phyloP scores from a whole-genome alignment of 2,113 vertebrate species.

The Nicator chloris region DNA sequence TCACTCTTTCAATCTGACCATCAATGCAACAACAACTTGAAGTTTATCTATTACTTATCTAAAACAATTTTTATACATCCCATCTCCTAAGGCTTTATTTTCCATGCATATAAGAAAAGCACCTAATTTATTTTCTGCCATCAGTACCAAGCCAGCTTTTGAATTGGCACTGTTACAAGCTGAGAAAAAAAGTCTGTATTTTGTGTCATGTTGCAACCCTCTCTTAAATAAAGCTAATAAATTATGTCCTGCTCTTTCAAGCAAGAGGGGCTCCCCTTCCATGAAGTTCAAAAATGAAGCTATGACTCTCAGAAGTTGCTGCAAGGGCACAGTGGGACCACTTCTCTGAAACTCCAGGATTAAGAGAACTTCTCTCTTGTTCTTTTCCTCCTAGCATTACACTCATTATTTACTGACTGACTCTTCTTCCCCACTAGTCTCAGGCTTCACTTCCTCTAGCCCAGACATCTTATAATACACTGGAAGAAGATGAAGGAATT shows the following conservation, averaged over 20 bases:
- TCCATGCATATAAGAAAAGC: background rate
- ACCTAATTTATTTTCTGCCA: background rate
- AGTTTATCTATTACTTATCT: background rate
- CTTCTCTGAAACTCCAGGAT: background rate
- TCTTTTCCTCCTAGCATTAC: conserved; percentile 33
- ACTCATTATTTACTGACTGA: conserved; percentile 52
- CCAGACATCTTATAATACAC: conserved; percentile 54
- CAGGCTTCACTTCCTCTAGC: conserved; percentile 41
- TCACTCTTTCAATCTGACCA: background rate
- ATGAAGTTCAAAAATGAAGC: background rate
- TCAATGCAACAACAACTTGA: background rate
- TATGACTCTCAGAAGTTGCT: background rate
- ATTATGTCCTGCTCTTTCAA: background rate
- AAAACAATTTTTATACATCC: background rate
- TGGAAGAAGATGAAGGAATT: conserved; percentile 65
- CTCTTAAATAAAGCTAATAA: background rate
- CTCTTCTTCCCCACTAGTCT: conserved; percentile 15
- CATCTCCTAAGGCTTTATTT: background rate
- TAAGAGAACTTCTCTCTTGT: conserved; percentile 1
- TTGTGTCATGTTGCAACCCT: background rate
- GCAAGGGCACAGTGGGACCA: background rate
- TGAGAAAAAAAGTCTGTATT: background rate
- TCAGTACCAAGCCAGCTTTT: background rate
- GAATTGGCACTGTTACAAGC: background rate
- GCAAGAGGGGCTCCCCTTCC: background rate